Conservation (phyloP, 2,888 invertebrate species). For the Ferdinandea cuprea region DNA sequence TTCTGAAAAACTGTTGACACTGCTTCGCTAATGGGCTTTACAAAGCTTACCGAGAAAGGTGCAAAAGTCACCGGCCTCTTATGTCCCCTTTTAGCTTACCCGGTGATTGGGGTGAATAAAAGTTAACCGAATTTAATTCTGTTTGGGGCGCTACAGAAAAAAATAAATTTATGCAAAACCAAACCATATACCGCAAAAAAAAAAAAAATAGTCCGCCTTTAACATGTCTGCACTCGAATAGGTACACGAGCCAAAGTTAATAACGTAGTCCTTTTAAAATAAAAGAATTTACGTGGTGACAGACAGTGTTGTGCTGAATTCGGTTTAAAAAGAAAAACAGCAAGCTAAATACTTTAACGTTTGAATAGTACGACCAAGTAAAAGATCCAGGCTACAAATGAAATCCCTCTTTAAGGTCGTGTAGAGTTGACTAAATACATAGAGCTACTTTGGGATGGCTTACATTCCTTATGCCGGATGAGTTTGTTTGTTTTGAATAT, state of each 20-base stretch:
- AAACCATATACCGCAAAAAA: too few species aligned
- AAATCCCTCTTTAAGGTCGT: constrained; percentile 47
- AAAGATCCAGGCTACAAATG: constrained; percentile 11
- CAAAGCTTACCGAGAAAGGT: not conserved
- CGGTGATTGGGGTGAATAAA: not conserved
- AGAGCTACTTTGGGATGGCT: constrained; percentile 63
- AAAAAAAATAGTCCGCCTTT: constrained; percentile 3
- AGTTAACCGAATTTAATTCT: constrained; percentile 12
- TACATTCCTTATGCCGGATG: constrained; percentile 71
- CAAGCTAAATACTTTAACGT: constrained; percentile 35
- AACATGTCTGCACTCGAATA: constrained; percentile 31
- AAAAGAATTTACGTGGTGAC: not conserved
- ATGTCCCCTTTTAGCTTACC: not conserved
- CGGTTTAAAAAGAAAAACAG: not conserved
- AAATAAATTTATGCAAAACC: constrained; percentile 40
- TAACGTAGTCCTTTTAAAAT: constrained; percentile 51
- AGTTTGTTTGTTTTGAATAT: constrained; percentile 73
- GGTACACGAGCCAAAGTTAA: constrained; percentile 31
- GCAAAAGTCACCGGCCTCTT: not conserved
- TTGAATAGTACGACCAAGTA: constrained; percentile 15
- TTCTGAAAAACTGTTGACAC: not conserved
- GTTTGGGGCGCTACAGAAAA: not conserved
- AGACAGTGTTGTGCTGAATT: not conserved
- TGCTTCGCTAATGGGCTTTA: constrained; percentile 10
- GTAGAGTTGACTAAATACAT: constrained; percentile 37